Evolutionary conservation across 1,140 invertebrate species (phyloP), one percentile per base, ranked within the genome.

Genomic region (Zaprionus tsacasi): DNA sequence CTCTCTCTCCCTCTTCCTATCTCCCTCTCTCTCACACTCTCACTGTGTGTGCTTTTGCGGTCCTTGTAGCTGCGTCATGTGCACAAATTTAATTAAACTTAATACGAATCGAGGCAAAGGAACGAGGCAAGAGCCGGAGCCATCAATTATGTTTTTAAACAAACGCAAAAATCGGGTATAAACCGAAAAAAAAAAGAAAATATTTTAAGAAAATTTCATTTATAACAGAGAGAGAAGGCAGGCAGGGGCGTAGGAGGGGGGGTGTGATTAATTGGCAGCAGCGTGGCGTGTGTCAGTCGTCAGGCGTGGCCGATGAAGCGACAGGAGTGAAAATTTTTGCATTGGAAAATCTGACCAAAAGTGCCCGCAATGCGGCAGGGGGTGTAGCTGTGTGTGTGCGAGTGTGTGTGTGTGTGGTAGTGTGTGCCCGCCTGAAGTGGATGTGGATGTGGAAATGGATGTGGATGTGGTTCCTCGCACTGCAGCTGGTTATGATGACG

Each of bases 31-130:
- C 27, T 30, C 27, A 2, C 27, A 2, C 27, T 30, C 27, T 30
- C 27, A 2, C 27, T 40, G 30, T 43, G 17, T 25, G 50, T 59
- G 43, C 21, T 21, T 33, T 11, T 54, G 33, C 11, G 48, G 12
- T 56, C 33, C 36, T 50, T 72, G 79, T 17, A 73, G 79, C 64
- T 64, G 75, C 68, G 70, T 78, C 79, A 76, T 82, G 68, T 79
- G 76, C 50, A 55, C 65, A 72, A 75, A 79, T 88, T 88, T 83
- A 79, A 87, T 87, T 87, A 88, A 87, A 82, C 77, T 88, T 80
- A 82, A 88, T 79, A 65, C 70, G 48, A 45, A 64, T 50, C 25
- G 25, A 25, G n/a, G 11, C 7, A 36, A 57, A 63, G 17, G 25
- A 3, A 30, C 15, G 58, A 38, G 27, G 33, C 17, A 6, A 45